A percentile compares a stretch with the other conserved stretches of the same genome.
phyloP scores from a whole-genome alignment of 2,888 invertebrate genomes.

The Brenthis hecate region DNA sequence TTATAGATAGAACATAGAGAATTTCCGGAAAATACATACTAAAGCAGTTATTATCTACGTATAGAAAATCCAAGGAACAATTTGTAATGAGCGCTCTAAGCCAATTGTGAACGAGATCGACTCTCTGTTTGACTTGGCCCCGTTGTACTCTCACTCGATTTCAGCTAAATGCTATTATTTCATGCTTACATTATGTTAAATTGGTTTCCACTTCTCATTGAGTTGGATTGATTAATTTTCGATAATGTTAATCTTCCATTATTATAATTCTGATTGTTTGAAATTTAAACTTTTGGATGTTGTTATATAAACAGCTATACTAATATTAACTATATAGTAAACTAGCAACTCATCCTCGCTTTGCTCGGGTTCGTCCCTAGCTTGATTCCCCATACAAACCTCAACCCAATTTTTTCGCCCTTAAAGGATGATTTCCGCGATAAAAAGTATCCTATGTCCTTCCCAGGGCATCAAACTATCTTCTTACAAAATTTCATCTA shows the following conservation, averaged over 20 bases:
- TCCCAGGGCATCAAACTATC: too few relatives aligned
- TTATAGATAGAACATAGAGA: too few relatives aligned
- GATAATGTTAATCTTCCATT: slow-evolving; percentile 16
- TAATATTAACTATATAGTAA: background rate
- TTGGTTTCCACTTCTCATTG: slow-evolving; percentile 24
- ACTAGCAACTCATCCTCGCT: too few relatives aligned
- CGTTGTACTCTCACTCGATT: slow-evolving; percentile 45
- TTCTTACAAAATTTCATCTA: too few relatives aligned
- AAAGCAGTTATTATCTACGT: slow-evolving; percentile 8
- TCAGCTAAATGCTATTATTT: slow-evolving; percentile 35
- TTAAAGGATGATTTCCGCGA: too few relatives aligned
- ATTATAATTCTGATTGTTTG: slow-evolving; percentile 14
- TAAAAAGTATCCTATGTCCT: too few relatives aligned
- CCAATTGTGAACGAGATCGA: slow-evolving; percentile 62
- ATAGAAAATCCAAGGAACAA: slow-evolving; percentile 42
- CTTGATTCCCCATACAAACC: too few relatives aligned
- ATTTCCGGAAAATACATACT: background rate
- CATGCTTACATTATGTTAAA: slow-evolving; percentile 25
- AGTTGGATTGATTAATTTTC: slow-evolving; percentile 16
- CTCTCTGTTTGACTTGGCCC: slow-evolving; percentile 65
- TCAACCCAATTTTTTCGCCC: too few relatives aligned
- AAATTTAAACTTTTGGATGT: slow-evolving; percentile 2
- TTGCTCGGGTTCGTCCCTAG: too few relatives aligned
- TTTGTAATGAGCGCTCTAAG: slow-evolving; percentile 65
- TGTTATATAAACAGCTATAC: background rate